Conservation (phyloP, 2,888 invertebrate genomes). For the Troglohyphantes excavatus region DNA sequence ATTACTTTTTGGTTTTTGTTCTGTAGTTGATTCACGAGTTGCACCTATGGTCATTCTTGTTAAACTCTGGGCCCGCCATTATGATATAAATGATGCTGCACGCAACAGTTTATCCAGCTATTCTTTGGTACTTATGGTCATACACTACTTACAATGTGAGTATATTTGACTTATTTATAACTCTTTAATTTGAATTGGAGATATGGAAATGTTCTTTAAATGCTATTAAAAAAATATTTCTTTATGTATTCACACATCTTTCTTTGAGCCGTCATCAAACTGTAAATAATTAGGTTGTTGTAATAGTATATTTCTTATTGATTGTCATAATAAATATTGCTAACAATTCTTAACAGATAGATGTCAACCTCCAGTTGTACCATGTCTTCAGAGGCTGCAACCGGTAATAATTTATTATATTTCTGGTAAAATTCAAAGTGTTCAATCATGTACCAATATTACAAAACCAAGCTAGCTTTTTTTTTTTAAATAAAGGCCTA, state of each 20-base stretch:
- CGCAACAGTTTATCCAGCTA: conserved; percentile 97
- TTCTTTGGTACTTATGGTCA: conserved; percentile 96
- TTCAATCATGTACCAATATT: too few relatives aligned
- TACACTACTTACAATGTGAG: conserved; percentile 97
- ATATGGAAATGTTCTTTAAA: too few relatives aligned
- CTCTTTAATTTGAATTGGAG: too few relatives aligned
- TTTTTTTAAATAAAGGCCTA: too few relatives aligned
- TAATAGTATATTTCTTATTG: too few relatives aligned
- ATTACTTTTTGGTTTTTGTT: background rate
- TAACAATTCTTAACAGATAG: conserved; percentile 84
- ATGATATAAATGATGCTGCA: conserved; percentile 97
- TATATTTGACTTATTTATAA: conserved; percentile 80
- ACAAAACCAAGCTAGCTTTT: too few relatives aligned
- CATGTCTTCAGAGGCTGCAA: conserved; percentile 89
- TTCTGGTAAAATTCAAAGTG: too few relatives aligned
- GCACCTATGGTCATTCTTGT: conserved; percentile 94
- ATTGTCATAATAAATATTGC: conserved; percentile 4
- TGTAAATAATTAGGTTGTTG: too few relatives aligned
- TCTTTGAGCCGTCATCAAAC: too few relatives aligned
- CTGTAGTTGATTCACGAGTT: conserved; percentile 94
- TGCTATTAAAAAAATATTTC: too few relatives aligned
- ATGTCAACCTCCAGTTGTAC: conserved; percentile 89
- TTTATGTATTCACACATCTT: too few relatives aligned
- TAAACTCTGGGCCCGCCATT: conserved; percentile 97
- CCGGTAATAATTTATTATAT: conserved; percentile 49